Evolutionary conservation across 2,113 vertebrate genomes (phyloP).

Genomic region (Plecturocebus donacophilus): DNA sequence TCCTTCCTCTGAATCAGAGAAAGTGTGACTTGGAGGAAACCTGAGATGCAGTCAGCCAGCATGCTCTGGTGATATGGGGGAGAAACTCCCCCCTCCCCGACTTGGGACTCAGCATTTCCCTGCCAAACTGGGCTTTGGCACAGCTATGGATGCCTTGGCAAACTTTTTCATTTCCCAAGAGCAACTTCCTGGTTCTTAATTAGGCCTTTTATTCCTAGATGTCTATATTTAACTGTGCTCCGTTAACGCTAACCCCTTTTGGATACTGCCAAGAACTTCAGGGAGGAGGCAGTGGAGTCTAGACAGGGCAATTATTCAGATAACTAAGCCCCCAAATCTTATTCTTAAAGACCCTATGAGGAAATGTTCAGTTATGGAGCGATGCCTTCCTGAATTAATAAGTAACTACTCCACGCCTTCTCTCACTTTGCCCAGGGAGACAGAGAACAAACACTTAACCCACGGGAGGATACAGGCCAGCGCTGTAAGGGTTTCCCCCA

Average conservation of each 20-base stretch:
- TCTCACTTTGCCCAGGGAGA: neutral
- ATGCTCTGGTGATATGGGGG: neutral
- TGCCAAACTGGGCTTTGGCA: conserved; percentile 77
- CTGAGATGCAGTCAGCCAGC: neutral
- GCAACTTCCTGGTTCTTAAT: conserved; percentile 82
- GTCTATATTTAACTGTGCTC: conserved; percentile 79
- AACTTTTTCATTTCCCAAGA: conserved; percentile 77
- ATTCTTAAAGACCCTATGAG: neutral
- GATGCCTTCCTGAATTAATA: neutral
- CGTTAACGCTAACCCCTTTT: conserved; percentile 62
- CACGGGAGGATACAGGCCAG: neutral
- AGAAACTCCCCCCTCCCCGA: neutral
- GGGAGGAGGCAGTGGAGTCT: conserved; percentile 64
- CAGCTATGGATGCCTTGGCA: conserved; percentile 70
- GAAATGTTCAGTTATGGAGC: neutral
- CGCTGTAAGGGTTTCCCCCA: accelerated
- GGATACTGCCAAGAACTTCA: conserved; percentile 66
- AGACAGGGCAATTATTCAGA: conserved; percentile 69
- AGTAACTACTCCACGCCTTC: neutral
- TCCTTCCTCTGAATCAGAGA: neutral
- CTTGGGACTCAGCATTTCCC: conserved; percentile 51
- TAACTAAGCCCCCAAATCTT: conserved; percentile 39
- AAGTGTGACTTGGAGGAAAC: neutral
- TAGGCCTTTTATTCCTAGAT: conserved; percentile 78
- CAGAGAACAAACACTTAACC: neutral